phyloP scores from a whole-genome alignment of 2,113 vertebrate genomes.

The Dipodomys ordii region DNA sequence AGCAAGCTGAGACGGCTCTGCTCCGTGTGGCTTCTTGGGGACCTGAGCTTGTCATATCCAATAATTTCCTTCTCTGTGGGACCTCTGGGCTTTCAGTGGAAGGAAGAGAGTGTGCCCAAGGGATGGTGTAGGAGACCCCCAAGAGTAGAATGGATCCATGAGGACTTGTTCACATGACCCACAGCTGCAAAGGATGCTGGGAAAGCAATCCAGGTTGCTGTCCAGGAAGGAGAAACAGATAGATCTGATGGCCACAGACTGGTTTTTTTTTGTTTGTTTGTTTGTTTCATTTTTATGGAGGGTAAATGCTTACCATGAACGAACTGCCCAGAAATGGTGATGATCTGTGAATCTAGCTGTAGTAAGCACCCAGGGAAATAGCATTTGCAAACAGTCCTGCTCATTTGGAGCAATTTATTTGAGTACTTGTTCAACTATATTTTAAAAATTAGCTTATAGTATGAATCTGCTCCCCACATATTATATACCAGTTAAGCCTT shows the following conservation, averaged over 20 bases:
- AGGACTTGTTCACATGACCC: not conserved
- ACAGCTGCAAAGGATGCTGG: not conserved
- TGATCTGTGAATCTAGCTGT: not conserved
- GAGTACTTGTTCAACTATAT: constrained; percentile 11
- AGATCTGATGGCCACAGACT: not conserved
- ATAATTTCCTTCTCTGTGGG: not conserved
- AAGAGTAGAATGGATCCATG: not conserved
- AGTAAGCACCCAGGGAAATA: not conserved
- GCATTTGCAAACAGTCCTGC: not conserved
- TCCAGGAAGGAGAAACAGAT: not conserved
- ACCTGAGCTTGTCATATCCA: not conserved
- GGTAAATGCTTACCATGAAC: not conserved
- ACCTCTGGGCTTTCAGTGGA: not conserved
- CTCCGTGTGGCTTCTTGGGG: not conserved
- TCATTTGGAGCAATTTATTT: not conserved
- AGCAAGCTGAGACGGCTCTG: not conserved
- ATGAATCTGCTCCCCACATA: constrained; percentile 1
- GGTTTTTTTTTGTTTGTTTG: not conserved
- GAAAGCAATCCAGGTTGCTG: not conserved
- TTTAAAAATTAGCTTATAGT: not conserved
- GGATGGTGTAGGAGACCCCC: not conserved
- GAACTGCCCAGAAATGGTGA: not conserved
- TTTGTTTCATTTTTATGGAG: not conserved
- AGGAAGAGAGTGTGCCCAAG: not conserved
- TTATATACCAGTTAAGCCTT: not conserved